Evolutionary conservation across 2,113 vertebrate species (phyloP).

Genomic region (Saiga tatarica): DNA sequence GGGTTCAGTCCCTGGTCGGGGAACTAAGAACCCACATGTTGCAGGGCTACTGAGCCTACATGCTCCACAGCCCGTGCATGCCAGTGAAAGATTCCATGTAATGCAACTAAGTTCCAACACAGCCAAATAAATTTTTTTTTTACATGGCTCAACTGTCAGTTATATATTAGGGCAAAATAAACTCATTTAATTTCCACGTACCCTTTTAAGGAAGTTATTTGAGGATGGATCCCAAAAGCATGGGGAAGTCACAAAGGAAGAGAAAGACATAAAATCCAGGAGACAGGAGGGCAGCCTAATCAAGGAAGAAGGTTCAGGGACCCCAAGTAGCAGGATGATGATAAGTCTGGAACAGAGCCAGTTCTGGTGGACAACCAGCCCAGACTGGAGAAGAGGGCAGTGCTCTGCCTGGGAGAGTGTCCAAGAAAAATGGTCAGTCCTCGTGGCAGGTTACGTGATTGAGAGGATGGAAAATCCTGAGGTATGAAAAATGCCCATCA

Average conservation of each 20-base stretch:
- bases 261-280: neutral
- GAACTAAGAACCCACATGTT: neutral
- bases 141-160: neutral
- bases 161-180: constrained; percentile 16
- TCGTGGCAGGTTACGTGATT: neutral
- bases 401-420: neutral
- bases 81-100: neutral
- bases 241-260: neutral
- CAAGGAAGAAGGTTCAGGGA: neutral
- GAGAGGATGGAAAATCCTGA: neutral
- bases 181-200: neutral
- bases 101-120: neutral
- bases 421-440: neutral
- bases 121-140: neutral
- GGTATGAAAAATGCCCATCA: neutral
- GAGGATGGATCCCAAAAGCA: neutral
- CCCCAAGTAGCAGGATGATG: neutral
- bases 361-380: neutral
- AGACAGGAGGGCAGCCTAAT: neutral
- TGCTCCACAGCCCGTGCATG: neutral
- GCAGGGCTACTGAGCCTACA: neutral
- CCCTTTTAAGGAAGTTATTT: neutral
- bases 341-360: no score
- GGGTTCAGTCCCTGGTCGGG: neutral
- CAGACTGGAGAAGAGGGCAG: neutral